A percentile compares a stretch with the other conserved stretches of the same genome.
These are phyloP conservation scores for Acanthosepion pharaonis DNA, from an alignment of 2,888 invertebrate genomes.

Conservation along the genomic window DNA sequence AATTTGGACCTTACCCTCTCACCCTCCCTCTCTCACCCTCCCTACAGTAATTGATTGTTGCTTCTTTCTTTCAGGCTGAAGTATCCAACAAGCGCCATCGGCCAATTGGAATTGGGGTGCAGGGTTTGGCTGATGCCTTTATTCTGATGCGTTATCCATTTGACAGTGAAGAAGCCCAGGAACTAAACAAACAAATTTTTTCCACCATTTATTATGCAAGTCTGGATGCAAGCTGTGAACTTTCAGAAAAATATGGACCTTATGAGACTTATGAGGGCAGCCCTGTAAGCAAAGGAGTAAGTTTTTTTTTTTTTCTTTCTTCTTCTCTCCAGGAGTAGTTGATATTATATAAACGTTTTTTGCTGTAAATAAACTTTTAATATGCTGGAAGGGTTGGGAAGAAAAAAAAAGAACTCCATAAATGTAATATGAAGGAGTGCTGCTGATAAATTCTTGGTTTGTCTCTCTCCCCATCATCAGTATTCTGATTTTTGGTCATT, in stretches of 20 bases:
- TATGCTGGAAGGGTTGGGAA: no score
- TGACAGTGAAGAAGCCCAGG: constrained; percentile 88
- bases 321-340: neutral
- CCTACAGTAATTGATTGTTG: neutral
- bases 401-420: no score
- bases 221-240: constrained; percentile 94
- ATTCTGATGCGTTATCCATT: constrained; percentile 93
- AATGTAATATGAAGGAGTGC: no score
- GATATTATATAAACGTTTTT: no score
- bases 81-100: constrained; percentile 86
- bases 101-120: constrained; percentile 90
- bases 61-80: constrained; percentile 74
- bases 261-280: constrained; percentile 94
- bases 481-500: no score
- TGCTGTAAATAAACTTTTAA: no score
- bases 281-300: constrained; percentile 92
- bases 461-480: no score
- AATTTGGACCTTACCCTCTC: no score
- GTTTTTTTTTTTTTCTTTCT: constrained; percentile 53
- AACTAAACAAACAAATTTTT: constrained; percentile 95
- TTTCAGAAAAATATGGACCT: constrained; percentile 87
- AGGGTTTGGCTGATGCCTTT: constrained; percentile 97
- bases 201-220: constrained; percentile 99
- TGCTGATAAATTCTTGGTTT: no score
- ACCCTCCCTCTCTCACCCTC: no score